These are phyloP conservation scores for honey bee (Apis mellifera) DNA, from an alignment of 1,140 invertebrate genomes.

Conservation along the genomic window DNA sequence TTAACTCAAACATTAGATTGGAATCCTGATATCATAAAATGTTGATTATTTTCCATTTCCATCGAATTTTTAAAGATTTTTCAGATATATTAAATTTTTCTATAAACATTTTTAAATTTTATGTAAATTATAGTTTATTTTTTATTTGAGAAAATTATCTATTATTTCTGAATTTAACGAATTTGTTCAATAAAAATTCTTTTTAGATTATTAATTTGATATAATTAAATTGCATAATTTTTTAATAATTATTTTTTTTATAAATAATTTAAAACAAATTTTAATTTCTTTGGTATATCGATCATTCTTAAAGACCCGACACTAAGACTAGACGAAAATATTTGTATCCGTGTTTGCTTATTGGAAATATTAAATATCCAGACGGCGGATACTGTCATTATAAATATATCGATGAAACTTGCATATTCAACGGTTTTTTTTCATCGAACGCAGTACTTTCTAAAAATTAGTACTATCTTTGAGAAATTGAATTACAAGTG, in stretches of 20 bases:
- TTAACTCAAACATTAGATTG: conserved; percentile 16
- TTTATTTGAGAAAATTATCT: neutral
- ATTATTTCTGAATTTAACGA: neutral
- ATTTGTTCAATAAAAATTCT: conserved; percentile 20
- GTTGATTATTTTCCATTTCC: neutral
- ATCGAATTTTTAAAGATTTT: neutral
- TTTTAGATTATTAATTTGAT: conserved; percentile 7
- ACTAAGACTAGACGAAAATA: conserved; percentile 76
- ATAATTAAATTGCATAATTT: conserved; percentile 29
- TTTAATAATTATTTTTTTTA: neutral
- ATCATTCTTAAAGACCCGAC: conserved; percentile 67
- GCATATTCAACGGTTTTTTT: conserved; percentile 5
- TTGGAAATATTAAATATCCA: conserved; percentile 41
- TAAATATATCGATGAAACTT: conserved; percentile 30
- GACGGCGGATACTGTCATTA: conserved; percentile 21
- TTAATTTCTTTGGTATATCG: conserved; percentile 70
- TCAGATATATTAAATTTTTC: neutral
- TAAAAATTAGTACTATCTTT: conserved; percentile 62
- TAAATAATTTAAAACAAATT: conserved; percentile 49
- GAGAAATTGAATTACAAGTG: conserved; percentile 60
- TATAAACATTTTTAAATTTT: neutral
- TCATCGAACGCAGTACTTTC: conserved; percentile 33
- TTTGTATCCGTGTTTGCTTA: conserved; percentile 44
- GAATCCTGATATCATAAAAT: conserved; percentile 7
- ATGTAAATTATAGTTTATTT: neutral